These are phyloP conservation scores for Agrochola lota DNA, from an alignment of 2,888 invertebrate genomes.

Conservation along the genomic window DNA sequence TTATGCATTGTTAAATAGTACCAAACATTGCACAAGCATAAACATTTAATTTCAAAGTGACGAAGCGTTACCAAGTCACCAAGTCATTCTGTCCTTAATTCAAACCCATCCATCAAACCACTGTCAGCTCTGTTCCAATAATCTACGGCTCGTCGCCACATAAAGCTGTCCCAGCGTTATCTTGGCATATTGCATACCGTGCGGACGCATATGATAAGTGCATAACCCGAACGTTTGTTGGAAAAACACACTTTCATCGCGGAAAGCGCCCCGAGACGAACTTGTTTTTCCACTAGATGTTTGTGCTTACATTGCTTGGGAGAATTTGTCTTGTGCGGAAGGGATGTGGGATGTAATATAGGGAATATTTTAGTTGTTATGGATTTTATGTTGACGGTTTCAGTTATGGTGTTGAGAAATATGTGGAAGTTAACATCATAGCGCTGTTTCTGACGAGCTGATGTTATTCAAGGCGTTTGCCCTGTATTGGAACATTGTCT, in stretches of 20 bases:
- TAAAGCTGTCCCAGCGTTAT: constrained; percentile 83
- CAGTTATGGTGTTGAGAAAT: background rate
- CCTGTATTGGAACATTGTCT: background rate
- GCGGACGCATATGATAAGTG: constrained; percentile 84
- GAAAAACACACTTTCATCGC: constrained; percentile 66
- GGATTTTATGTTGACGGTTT: constrained; percentile 21
- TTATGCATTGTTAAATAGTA: constrained; percentile 7
- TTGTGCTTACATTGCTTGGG: constrained; percentile 59
- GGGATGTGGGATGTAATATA: constrained; percentile 28
- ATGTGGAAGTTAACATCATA: background rate
- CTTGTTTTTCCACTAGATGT: constrained; percentile 61
- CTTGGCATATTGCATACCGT: constrained; percentile 83
- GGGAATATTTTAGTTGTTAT: constrained; percentile 23
- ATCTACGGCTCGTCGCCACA: constrained; percentile 71
- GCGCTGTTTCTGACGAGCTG: background rate
- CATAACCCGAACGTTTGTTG: constrained; percentile 74
- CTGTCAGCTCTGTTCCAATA: constrained; percentile 53
- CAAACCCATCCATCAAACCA: constrained; percentile 33
- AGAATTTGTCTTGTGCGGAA: constrained; percentile 40
- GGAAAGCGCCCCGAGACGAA: constrained; percentile 59
- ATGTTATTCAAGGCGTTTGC: background rate
- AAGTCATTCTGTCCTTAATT: constrained; percentile 26
- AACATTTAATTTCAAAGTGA: constrained; percentile 14
- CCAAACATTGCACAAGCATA: background rate
- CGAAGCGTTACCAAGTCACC: constrained; percentile 19